Evolutionary conservation across 2,797 vertebrate genomes (phyloP), one percentile per base, ranked within the genome.

Genomic region (Gallinago solitaria): DNA sequence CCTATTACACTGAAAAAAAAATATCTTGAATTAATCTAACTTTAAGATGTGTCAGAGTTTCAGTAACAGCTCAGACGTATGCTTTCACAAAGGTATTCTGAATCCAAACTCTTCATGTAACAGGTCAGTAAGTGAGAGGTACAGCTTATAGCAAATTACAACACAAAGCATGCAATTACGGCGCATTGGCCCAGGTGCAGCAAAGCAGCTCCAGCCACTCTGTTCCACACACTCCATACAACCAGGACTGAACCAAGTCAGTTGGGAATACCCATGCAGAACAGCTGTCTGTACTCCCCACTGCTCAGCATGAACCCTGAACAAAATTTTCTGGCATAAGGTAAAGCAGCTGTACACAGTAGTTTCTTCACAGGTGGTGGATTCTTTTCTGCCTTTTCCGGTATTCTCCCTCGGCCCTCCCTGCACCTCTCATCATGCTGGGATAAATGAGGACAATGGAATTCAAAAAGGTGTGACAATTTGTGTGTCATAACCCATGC

Each of bases 161-260:
- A 21, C 20, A 27, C 69, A 10, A 39, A 30, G 43, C 0, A 0
- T 9, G 67, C 25, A 15, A 27, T 5, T 5, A 3, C 25, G 4
- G 33, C 0, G 5, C 33, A 1, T 12, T 17, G n/a, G 32, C 30
- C 20, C 5, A 17, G 50, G 37, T 16, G 56, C 0, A 57, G 57
- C 27, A 16, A 16, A 76, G 21, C 27, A 41, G 41, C 33, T 54
- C 32, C 3, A n/a, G 8, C 33, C 51, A n/a, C 54, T 15, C 1
- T 1, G 5, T 21, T n/a, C n/a, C 25, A 8, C 1, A 4, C 13
- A 2, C 11, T 20, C 45, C 30, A 3, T 1, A 3, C 25, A 8
- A 51, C 6, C 2, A 12, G 21, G 57, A 33, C 32, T 10, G 32
- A 53, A 18, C 20, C 0, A 7, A 39, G 33, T 15, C 68, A 70